Evolutionary conservation across 1,140 invertebrate genomes (phyloP).

Genomic region (Caenorhabditis inopinata): DNA sequence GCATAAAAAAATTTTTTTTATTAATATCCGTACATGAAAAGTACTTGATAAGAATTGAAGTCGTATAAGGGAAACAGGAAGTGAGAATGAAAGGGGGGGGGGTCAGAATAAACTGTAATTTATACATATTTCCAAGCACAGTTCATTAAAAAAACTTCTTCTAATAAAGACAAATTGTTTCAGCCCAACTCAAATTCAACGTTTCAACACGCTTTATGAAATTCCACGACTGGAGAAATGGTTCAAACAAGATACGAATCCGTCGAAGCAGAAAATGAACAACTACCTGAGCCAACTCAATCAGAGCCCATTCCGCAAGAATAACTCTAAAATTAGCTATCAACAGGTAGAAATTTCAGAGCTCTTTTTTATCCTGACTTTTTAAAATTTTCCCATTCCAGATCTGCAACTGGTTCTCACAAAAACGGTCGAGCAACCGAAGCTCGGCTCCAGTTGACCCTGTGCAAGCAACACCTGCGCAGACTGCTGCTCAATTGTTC

Average conservation of each 20-base stretch:
- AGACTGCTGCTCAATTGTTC: not conserved
- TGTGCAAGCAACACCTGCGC: not conserved
- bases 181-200: constrained; percentile 54
- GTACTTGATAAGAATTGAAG: not conserved
- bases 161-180: constrained; percentile 34
- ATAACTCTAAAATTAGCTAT: constrained; percentile 58
- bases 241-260: constrained; percentile 63
- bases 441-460: constrained; percentile 18
- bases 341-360: no score
- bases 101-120: no score
- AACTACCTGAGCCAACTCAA: constrained; percentile 61
- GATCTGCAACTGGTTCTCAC: constrained; percentile 65
- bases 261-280: constrained; percentile 54
- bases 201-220: constrained; percentile 60
- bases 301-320: constrained; percentile 50
- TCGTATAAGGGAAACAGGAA: not conserved
- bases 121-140: no score
- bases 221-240: constrained; percentile 64
- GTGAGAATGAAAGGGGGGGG: no score
- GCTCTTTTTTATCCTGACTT: no score
- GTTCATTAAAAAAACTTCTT: not conserved
- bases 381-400: no score
- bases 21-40: no score
- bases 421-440: constrained; percentile 50
- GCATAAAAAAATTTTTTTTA: not conserved